These are phyloP conservation scores for Bufotes viridis DNA, from an alignment of 2,797 vertebrate genomes.

Conservation along the genomic window DNA sequence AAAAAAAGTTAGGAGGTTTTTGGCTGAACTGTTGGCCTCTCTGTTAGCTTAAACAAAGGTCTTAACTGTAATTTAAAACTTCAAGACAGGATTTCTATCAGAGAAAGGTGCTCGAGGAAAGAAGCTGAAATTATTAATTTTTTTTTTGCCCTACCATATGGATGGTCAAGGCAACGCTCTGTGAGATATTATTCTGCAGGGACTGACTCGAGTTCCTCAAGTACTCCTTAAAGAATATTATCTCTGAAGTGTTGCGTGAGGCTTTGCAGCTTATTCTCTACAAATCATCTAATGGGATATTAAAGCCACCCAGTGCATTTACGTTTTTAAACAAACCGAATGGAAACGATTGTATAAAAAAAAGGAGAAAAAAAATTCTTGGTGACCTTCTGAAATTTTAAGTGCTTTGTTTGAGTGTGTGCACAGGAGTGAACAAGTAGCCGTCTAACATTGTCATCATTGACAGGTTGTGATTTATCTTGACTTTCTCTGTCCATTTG, in stretches of 20 bases:
- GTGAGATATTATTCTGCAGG: slow-evolving; percentile 68
- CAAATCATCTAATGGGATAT: slow-evolving; percentile 66
- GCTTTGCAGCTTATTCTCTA: slow-evolving; percentile 67
- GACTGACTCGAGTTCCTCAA: slow-evolving; percentile 67
- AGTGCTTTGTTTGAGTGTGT: slow-evolving; percentile 73
- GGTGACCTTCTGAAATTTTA: slow-evolving; percentile 68
- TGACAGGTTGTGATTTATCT: slow-evolving; percentile 83
- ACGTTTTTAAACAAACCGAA: slow-evolving; percentile 69
- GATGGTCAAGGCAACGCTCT: slow-evolving; percentile 56
- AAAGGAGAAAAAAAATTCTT: slow-evolving; percentile 59
- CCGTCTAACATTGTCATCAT: slow-evolving; percentile 82
- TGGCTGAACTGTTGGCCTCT: slow-evolving; percentile 59
- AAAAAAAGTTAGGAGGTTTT: slow-evolving; percentile 50
- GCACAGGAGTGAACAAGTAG: slow-evolving; percentile 84
- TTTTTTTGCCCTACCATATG: slow-evolving; percentile 59
- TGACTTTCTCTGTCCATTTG: slow-evolving; percentile 82
- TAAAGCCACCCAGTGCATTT: slow-evolving; percentile 68
- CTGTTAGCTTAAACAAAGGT: slow-evolving; percentile 39
- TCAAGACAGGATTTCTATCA: slow-evolving; percentile 39
- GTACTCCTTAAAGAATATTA: slow-evolving; percentile 68
- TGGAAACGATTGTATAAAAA: slow-evolving; percentile 70
- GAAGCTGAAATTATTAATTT: slow-evolving; percentile 35
- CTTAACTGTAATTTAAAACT: slow-evolving; percentile 64
- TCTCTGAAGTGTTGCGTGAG: slow-evolving; percentile 70
- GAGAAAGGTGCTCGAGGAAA: slow-evolving; percentile 54